Evolutionary conservation across 2,888 invertebrate genomes (phyloP), one percentile per base, ranked within the genome.

Genomic region (Ectemnius cavifrons): DNA sequence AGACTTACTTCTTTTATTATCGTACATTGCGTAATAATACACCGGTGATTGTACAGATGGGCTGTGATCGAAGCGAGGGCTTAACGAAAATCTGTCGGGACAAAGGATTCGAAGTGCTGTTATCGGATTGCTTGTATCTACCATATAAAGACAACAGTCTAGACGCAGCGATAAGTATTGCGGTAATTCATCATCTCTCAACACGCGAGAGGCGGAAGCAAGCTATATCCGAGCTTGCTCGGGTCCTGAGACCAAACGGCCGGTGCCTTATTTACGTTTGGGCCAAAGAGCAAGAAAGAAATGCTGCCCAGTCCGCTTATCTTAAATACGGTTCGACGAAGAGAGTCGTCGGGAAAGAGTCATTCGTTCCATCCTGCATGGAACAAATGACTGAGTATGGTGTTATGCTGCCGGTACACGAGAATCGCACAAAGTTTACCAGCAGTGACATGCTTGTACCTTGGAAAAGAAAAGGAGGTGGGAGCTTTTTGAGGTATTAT

Each of bases 121-220:
- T 94, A 0, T 94, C 95, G 57, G 97, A 99, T 91, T 94, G 97
- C 80, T 92, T 98, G 20, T 86, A 91, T 52, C 90, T 98, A 47
- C 96, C 97, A 0, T 92, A 98, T 67, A 92, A 93, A 63, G 92
- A 94, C 77, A 91, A 89, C 27, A 92, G 92, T 73, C 94, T 96
- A 0, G 99, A 99, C 92, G 96, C 95, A 1, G 94, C 94, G 69
- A 94, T 99, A 56, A 97, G 98, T 90, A 97, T 99, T 84, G 99
- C 99, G 1, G 99, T 99, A 0, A 94, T 99, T 84, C 99, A 99
- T 91, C 99, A 99, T 92, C 93, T 99, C 77, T 95, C 97, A 14
- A 98, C 95, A 20, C 91, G 93, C 93, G 94, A 94, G 64, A 93
- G 99, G 81, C 93, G 99, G 84, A 84, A 94, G 27, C 92, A 93